Evolutionary conservation across 2,113 vertebrate genomes (phyloP).

Genomic region (Clupea harengus): DNA sequence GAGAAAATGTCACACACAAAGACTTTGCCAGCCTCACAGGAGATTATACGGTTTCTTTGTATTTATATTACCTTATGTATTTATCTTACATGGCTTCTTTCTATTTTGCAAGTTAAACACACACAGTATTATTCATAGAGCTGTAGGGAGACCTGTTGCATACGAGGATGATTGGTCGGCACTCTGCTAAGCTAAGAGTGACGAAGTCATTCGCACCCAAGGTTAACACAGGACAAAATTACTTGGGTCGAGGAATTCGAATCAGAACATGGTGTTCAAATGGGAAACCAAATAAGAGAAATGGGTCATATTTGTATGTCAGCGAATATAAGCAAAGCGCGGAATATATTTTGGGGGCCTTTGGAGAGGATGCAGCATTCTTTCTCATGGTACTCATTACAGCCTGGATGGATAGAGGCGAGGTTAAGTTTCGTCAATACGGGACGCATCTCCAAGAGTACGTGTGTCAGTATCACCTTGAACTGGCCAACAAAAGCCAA

Average conservation of each 20-base stretch:
- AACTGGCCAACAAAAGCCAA: neutral
- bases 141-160: slow-evolving; percentile 46
- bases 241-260: neutral
- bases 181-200: slow-evolving; percentile 37
- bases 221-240: slow-evolving; percentile 59
- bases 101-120: slow-evolving; percentile 73
- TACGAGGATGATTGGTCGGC: slow-evolving; percentile 50
- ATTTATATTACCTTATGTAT: slow-evolving; percentile 79
- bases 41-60: slow-evolving; percentile 69
- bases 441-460: neutral
- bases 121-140: slow-evolving; percentile 63
- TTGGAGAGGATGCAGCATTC: neutral
- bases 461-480: neutral
- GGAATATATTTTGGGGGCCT: neutral
- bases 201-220: slow-evolving; percentile 41
- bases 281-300: slow-evolving; percentile 9
- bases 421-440: neutral
- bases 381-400: neutral
- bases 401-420: neutral
- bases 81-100: slow-evolving; percentile 76
- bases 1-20: slow-evolving; percentile 61
- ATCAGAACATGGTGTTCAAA: neutral
- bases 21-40: slow-evolving; percentile 44
- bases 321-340: neutral
- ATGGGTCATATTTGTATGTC: slow-evolving; percentile 24